Evolutionary conservation across 2,888 invertebrate species (phyloP).

Genomic region (Drosophila limbata): DNA sequence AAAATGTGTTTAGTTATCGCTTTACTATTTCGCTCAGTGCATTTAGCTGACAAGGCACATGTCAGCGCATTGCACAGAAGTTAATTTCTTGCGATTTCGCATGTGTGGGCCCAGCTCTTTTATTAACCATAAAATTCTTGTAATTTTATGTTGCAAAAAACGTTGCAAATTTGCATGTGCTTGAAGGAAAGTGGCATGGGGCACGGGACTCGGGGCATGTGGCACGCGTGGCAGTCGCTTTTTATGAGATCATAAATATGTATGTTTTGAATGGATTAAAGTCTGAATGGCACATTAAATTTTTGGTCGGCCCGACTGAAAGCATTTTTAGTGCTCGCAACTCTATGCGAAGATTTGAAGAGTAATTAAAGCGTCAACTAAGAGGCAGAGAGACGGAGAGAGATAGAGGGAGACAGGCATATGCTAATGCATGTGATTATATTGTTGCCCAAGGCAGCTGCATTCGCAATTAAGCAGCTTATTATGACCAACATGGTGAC

Average conservation of each 20-base stretch:
- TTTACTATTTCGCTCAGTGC: slow-evolving; percentile 29
- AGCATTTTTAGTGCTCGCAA: slow-evolving; percentile 48
- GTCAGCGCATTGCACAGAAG: slow-evolving; percentile 60
- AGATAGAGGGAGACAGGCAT: slow-evolving; percentile 6
- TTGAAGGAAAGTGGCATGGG: slow-evolving; percentile 34
- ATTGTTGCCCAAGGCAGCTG: slow-evolving; percentile 47
- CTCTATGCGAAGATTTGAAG: slow-evolving; percentile 33
- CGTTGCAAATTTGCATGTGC: slow-evolving; percentile 77
- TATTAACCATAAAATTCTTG: slow-evolving; percentile 77
- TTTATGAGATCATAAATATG: slow-evolving; percentile 28
- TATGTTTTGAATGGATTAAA: slow-evolving; percentile 57
- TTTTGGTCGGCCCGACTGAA: slow-evolving; percentile 36
- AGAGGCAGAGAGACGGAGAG: neutral
- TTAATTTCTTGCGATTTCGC: slow-evolving; percentile 64
- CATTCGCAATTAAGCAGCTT: slow-evolving; percentile 75
- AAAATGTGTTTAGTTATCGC: neutral
- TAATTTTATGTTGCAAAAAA: slow-evolving; percentile 74
- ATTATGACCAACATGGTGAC: slow-evolving; percentile 51
- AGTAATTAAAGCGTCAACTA: slow-evolving; percentile 51
- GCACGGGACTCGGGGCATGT: slow-evolving; percentile 10
- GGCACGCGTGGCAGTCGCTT: slow-evolving; percentile 12
- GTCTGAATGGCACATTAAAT: slow-evolving; percentile 54
- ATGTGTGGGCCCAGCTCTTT: slow-evolving; percentile 46
- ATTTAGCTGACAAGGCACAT: slow-evolving; percentile 50
- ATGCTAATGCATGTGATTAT: slow-evolving; percentile 53